Evolutionary conservation across 2,888 invertebrate species (phyloP).

Genomic region (Ophion costatus): DNA sequence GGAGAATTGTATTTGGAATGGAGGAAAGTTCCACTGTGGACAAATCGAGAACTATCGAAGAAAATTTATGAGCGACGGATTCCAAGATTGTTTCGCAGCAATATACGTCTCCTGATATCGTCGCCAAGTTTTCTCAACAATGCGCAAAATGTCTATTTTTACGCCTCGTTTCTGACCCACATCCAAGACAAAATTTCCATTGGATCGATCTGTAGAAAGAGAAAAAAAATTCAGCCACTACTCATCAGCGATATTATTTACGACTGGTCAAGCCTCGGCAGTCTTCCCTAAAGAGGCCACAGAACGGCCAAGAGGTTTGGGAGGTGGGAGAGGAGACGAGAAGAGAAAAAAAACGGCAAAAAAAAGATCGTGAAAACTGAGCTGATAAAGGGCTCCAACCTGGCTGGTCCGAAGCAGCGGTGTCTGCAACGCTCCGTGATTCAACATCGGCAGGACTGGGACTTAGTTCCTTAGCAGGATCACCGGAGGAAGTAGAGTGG

Average conservation of each 20-base stretch:
- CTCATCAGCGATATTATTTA: neutral
- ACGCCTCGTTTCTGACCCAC: too few relatives aligned
- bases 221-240: neutral
- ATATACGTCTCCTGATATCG: too few relatives aligned
- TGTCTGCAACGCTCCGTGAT: slow-evolving; percentile 83
- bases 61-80: too few relatives aligned
- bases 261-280: slow-evolving; percentile 20
- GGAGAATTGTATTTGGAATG: too few relatives aligned
- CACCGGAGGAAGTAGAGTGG: slow-evolving; percentile 86
- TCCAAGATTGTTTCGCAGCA: too few relatives aligned
- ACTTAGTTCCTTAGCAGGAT: slow-evolving; percentile 84
- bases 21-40: too few relatives aligned
- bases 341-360: slow-evolving; percentile 81
- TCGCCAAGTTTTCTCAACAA: too few relatives aligned
- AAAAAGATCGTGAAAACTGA: slow-evolving; percentile 84
- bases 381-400: slow-evolving; percentile 85
- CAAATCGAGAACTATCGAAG: too few relatives aligned
- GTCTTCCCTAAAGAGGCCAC: slow-evolving; percentile 10
- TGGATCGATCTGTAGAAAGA: neutral
- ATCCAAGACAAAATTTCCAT: neutral
- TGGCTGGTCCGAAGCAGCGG: slow-evolving; percentile 84
- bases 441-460: slow-evolving; percentile 84
- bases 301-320: slow-evolving; percentile 49
- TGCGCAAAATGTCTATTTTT: too few relatives aligned
- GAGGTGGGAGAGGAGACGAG: slow-evolving; percentile 54